Base-by-base conservation (phyloP, 2,797 vertebrate species). In the Iguana delicatissima region DNA sequence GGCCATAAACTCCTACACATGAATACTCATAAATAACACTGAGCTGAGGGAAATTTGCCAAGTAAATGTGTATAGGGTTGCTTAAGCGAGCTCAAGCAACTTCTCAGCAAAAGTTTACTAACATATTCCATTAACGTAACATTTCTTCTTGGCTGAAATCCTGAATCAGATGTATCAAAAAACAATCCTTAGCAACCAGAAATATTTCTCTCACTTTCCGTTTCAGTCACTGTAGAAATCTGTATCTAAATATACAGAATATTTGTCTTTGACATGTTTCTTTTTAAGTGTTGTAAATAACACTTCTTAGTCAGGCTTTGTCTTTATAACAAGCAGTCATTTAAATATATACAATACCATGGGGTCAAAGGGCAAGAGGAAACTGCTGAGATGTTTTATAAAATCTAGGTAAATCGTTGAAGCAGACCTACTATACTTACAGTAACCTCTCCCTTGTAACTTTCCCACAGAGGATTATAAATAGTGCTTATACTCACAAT, bases 401-500 rank as follows among this genome's bases (percentile, higher is more conserved):
- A 89, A 85, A 80, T 73, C 1, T 0, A 29, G 80, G 16, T 77
- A 84, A 89, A 91, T 13, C 91, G 85, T 87, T 80, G 89, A 89
- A 16, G 82, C 59, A 86, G 35, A 73, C 2, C 0, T 87, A 1
- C 86, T 91, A 77, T 35, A 55, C 26, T 94, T 95, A 82, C 59
- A 59, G 26, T 93, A 85, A 83, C 0, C 0, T 94, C 87, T 91
- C 90, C 42, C 90, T 83, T 85, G 88, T 87, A 77, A 84, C 82
- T 35, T 87, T 80, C n/a, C 85, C 72, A 50, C 42, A 46, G 80
- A 87, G 64, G 3, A 93, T 92, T 94, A 87, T 59, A 64, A 38
- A 5, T 59, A 38, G 59, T 77, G 16, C 76, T 94, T 92, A 90
- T 92, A 94, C 64, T 84, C 92, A 55, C 82, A 20, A 93, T 95